These are phyloP conservation scores for Callipepla squamata DNA, from an alignment of 2,113 vertebrate genomes.

Conservation along the genomic window DNA sequence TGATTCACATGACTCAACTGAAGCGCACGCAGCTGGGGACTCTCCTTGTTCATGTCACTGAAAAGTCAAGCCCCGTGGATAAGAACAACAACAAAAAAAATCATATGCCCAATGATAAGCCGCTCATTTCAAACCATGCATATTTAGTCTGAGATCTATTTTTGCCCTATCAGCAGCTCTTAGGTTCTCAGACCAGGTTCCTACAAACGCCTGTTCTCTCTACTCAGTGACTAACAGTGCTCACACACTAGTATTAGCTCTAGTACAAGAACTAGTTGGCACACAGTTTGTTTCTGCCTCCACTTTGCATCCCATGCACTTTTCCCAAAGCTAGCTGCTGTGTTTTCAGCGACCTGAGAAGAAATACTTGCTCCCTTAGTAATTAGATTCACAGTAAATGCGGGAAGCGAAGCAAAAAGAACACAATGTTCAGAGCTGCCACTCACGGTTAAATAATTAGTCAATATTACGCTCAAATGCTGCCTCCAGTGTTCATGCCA, in stretches of 20 bases:
- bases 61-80: not conserved
- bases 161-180: slow-evolving; percentile 8
- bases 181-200: slow-evolving; percentile 10
- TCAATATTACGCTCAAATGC: slow-evolving; percentile 69
- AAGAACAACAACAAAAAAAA: not conserved
- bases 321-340: slow-evolving; percentile 22
- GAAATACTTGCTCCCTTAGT: slow-evolving; percentile 57
- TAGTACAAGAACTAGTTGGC: not conserved
- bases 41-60: not conserved
- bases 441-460: slow-evolving; percentile 79
- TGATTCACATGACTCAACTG: not conserved
- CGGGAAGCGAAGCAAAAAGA: slow-evolving; percentile 74
- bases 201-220: not conserved
- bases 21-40: not conserved
- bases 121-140: not conserved
- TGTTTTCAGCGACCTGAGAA: slow-evolving; percentile 55
- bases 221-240: not conserved
- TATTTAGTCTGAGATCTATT: not conserved
- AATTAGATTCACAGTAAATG: slow-evolving; percentile 78
- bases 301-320: slow-evolving; percentile 16
- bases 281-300: not conserved
- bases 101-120: not conserved
- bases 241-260: not conserved
- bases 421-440: slow-evolving; percentile 75
- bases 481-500: slow-evolving; percentile 52